Evolutionary conservation across 1,140 invertebrate species (phyloP).

Genomic region (Papilio xuthus): DNA sequence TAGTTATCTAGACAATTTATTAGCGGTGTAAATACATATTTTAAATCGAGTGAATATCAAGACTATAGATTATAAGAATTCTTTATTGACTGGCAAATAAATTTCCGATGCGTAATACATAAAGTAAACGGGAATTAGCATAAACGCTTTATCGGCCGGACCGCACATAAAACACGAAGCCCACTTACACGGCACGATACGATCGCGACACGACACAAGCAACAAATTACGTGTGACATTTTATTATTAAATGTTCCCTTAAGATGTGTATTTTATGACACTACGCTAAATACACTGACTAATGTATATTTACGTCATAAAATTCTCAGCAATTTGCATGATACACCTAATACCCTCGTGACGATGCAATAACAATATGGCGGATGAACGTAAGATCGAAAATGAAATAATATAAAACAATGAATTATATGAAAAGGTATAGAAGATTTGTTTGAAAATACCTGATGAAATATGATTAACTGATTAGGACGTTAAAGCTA

Average conservation of each 20-base stretch:
- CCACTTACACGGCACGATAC: slow-evolving; percentile 51
- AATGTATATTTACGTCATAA: too few species aligned
- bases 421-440: too few species aligned
- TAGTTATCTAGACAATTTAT: too few species aligned
- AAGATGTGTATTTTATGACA: not conserved
- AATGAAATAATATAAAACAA: too few species aligned
- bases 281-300: too few species aligned
- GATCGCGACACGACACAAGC: slow-evolving; percentile 52
- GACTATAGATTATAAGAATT: slow-evolving; percentile 37
- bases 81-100: slow-evolving; percentile 60
- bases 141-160: slow-evolving; percentile 64
- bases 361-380: too few species aligned
- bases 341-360: too few species aligned
- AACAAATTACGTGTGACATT: slow-evolving; percentile 48
- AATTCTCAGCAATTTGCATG: too few species aligned
- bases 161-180: slow-evolving; percentile 51
- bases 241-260: slow-evolving; percentile 7
- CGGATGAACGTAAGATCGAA: too few species aligned
- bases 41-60: not conserved
- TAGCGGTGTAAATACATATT: not conserved
- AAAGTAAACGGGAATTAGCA: slow-evolving; percentile 65
- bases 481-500: too few species aligned
- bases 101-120: slow-evolving; percentile 63
- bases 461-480: not conserved
- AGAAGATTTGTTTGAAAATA: too few species aligned